Conservation (phyloP, 2,113 vertebrate species). For the Indicator maculatus region DNA sequence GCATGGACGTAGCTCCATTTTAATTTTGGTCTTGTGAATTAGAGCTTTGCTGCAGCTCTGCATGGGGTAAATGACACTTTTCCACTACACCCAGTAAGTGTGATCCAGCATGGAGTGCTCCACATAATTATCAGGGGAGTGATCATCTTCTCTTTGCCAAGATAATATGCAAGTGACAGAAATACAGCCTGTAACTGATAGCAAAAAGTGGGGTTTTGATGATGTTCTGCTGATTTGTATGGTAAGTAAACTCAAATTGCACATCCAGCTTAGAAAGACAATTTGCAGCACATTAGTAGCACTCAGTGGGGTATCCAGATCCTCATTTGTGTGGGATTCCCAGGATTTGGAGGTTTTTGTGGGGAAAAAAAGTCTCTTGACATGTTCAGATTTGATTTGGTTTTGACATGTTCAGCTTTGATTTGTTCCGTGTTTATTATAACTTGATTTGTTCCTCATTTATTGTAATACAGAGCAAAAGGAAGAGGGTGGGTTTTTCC, state of each 20-base stretch:
- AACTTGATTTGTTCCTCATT: background rate
- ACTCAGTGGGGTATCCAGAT: background rate
- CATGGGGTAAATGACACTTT: background rate
- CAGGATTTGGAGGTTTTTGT: background rate
- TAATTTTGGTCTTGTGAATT: background rate
- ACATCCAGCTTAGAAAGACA: background rate
- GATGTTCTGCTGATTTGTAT: background rate
- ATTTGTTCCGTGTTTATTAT: background rate
- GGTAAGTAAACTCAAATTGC: background rate
- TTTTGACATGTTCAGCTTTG: too few species aligned
- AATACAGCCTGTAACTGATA: background rate
- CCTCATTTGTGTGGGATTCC: background rate
- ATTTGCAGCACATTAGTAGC: background rate
- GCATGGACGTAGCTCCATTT: background rate
- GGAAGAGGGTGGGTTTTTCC: background rate
- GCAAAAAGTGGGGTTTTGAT: background rate
- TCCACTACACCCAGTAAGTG: background rate
- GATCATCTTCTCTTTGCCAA: background rate
- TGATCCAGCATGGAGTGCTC: background rate
- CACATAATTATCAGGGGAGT: background rate
- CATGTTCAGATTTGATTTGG: background rate
- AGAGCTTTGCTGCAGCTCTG: background rate
- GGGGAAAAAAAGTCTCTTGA: background rate
- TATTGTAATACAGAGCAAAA: background rate
- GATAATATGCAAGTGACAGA: background rate